Percentiles rank a stretch among this genome's conserved stretches.
These are phyloP conservation scores for Mus musculus DNA, from an alignment of 2,113 vertebrate species.

Conservation along the genomic window DNA sequence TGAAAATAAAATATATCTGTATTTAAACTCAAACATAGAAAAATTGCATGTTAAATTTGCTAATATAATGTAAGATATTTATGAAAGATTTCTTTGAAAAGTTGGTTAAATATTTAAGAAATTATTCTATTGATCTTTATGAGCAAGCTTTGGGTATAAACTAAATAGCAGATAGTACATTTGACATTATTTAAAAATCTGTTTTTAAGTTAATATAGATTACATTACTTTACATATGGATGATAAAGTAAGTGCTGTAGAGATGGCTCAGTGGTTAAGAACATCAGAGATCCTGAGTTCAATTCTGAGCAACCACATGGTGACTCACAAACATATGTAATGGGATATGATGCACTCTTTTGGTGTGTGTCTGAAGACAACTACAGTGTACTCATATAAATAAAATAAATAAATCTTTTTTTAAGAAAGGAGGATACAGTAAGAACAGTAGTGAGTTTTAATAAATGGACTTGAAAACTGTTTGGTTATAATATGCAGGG, in stretches of 20 bases:
- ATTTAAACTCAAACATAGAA: conserved; percentile 52
- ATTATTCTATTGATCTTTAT: conserved; percentile 1
- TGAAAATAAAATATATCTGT: conserved; percentile 34
- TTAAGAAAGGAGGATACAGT: neutral
- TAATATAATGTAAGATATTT: conserved; percentile 3
- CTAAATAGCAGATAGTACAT: neutral
- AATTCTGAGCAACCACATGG: too few relatives aligned
- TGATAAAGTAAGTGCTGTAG: neutral
- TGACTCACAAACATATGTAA: too few relatives aligned
- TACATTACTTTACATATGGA: neutral
- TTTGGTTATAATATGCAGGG: neutral
- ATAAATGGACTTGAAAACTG: neutral
- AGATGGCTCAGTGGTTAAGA: too few relatives aligned
- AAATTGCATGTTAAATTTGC: neutral
- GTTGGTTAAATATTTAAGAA: conserved; percentile 5
- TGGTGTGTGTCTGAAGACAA: too few relatives aligned
- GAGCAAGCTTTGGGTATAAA: conserved; percentile 15
- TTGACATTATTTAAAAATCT: conserved; percentile 46
- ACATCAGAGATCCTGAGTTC: too few relatives aligned
- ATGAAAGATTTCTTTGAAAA: conserved; percentile 23
- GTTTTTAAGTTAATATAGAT: conserved; percentile 25
- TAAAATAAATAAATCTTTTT: too few relatives aligned
- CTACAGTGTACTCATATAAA: too few relatives aligned
- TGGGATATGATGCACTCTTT: too few relatives aligned
- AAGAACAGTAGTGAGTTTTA: neutral